A percentile compares a stretch with the other conserved stretches of the same genome.
Conservation (phyloP, 2,113 vertebrate genomes). For the Grallaria varia region DNA sequence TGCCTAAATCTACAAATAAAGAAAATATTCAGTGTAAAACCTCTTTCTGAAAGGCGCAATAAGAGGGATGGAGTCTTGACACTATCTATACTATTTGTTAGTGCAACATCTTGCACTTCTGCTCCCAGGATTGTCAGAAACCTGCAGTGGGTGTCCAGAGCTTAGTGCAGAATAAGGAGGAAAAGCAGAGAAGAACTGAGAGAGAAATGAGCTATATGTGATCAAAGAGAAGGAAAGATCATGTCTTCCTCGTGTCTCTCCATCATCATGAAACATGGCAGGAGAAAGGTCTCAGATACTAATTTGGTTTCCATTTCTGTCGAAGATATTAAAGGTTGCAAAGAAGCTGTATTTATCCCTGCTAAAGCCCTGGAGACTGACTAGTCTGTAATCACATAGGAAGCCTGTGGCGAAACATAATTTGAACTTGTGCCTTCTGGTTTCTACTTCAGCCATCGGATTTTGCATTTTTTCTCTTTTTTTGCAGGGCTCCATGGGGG, state of each 20-base stretch:
- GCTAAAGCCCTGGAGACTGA: background rate
- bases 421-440: background rate
- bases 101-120: background rate
- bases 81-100: background rate
- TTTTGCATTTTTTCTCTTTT: background rate
- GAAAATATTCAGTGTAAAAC: background rate
- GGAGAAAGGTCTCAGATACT: background rate
- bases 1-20: background rate
- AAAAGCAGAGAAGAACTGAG: background rate
- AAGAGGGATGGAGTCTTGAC: background rate
- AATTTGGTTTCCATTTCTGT: background rate
- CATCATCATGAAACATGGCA: background rate
- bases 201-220: background rate
- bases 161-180: background rate
- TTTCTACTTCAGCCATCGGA: background rate
- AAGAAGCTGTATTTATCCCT: conserved; percentile 1
- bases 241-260: background rate
- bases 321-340: background rate
- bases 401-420: conserved; percentile 22
- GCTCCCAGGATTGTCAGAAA: background rate
- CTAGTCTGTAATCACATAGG: conserved; percentile 23
- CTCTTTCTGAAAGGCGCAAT: background rate
- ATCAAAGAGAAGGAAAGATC: background rate
- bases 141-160: background rate
- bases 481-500: background rate